A percentile compares a stretch with the other conserved stretches of the same genome.
Evolutionary conservation across 2,888 invertebrate genomes (phyloP).

Genomic region (Cheilosia urbana): DNA sequence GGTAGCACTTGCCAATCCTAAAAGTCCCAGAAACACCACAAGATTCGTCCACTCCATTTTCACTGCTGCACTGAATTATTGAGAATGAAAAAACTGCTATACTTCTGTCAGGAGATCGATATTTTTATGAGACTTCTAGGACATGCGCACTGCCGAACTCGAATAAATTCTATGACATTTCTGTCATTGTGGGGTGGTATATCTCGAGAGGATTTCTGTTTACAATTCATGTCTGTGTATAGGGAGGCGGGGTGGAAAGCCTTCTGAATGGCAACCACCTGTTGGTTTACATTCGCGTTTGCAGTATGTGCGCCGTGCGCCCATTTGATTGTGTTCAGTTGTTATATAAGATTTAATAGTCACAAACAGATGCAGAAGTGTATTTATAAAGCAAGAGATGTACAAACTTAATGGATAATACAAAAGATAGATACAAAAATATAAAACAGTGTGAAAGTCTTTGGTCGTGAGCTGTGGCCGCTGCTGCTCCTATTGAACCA

Average conservation of each 20-base stretch:
- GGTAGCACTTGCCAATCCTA: conserved; percentile 82
- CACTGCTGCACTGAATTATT: conserved; percentile 44
- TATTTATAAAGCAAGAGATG: conserved; percentile 18
- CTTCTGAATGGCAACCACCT: conserved; percentile 12
- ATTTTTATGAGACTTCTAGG: conserved; percentile 65
- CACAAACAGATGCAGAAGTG: not conserved
- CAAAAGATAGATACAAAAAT: conserved; percentile 31
- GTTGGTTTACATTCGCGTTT: conserved; percentile 8
- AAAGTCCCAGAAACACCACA: conserved; percentile 77
- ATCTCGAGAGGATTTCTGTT: conserved; percentile 53
- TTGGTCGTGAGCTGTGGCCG: conserved; percentile 60
- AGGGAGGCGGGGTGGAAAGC: not conserved
- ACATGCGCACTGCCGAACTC: conserved; percentile 60
- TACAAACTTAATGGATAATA: conserved; percentile 20
- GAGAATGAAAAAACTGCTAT: conserved; percentile 16
- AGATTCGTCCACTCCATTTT: conserved; percentile 62
- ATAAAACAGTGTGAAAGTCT: conserved; percentile 55
- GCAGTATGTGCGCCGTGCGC: not conserved
- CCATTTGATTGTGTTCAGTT: conserved; percentile 1
- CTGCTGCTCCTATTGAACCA: conserved; percentile 41
- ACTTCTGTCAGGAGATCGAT: conserved; percentile 71
- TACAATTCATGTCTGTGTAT: conserved; percentile 7
- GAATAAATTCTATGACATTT: conserved; percentile 50
- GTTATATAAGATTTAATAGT: conserved; percentile 2
- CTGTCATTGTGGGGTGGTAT: conserved; percentile 48